Conservation (phyloP, 2,888 invertebrate species). For the Sericinus montela region DNA sequence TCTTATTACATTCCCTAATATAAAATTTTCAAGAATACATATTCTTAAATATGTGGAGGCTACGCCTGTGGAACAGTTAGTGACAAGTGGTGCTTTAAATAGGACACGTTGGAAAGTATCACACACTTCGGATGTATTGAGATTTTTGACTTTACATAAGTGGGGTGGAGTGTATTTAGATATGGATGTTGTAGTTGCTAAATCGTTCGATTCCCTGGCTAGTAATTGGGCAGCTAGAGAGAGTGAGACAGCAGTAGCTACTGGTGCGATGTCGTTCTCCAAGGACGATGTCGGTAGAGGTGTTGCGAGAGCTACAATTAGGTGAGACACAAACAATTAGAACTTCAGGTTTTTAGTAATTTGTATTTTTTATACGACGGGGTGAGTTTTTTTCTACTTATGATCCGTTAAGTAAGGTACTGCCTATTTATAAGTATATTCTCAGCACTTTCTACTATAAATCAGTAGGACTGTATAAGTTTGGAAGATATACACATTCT, state of each 20-base stretch:
- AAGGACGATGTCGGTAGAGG: constrained; percentile 36
- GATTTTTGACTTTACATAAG: constrained; percentile 84
- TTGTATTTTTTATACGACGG: too few relatives aligned
- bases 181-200: constrained; percentile 84
- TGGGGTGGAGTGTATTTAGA: constrained; percentile 89
- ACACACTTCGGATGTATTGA: constrained; percentile 82
- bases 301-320: constrained; percentile 32
- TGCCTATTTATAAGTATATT: too few relatives aligned
- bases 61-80: constrained; percentile 80
- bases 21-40: constrained; percentile 70
- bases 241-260: constrained; percentile 78
- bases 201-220: constrained; percentile 72
- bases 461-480: too few relatives aligned
- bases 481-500: too few relatives aligned
- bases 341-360: too few relatives aligned
- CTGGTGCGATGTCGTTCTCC: constrained; percentile 82
- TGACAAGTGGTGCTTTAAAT: constrained; percentile 62
- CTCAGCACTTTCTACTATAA: too few relatives aligned
- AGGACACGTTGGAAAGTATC: constrained; percentile 76
- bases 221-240: constrained; percentile 82
- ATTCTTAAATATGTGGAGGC: constrained; percentile 69
- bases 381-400: too few relatives aligned
- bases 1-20: constrained; percentile 64
- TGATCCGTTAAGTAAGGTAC: too few relatives aligned
- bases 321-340: too few relatives aligned